Evolutionary conservation across 2,113 vertebrate species (phyloP), one percentile per base, ranked within the genome.

Genomic region (Chaetodon trifascialis): DNA sequence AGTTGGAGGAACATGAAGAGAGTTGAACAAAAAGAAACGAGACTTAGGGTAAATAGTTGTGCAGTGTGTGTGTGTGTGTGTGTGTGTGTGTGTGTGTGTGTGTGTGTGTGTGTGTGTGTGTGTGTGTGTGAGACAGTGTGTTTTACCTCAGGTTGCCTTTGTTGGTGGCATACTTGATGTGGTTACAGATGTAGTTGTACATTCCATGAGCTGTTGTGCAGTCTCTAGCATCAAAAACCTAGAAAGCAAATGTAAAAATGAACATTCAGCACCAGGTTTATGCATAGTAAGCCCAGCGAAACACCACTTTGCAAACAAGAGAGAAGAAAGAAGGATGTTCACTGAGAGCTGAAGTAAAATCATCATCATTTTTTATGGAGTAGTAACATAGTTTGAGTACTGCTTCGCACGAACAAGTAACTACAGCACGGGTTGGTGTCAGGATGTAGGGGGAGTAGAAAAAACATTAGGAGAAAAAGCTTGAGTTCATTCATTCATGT

Each of bases 171-270:
- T 99, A 99, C 89, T 99, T 99, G 93, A 99, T 95, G 91, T 99
- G 98, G 92, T 99, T 99, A 86, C 98, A 99, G 92, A 99, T 98
- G 82, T 97, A 99, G 88, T 99, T 99, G 95, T 97, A 99, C 98
- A 99, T 99, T 73, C 97, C 98, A 0, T 99, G 98, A 71, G 97
- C 97, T 0, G 97, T 99, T 82, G 97, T 97, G 91, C 98, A 99
- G 94, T 99, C 98, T 10, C 98, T 96, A 56, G 98, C 98, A 84
- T 99, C 98, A 7, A 99, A 99, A 78, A 99, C 97, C 98, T 99
- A 63, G 11, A 42, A 55, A 42, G 21, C 34, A 86, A 58, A 75
- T 5, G 10, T n/a, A 44, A 30, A 51, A 46, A 66, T 21, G 36
- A 64, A 38, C 60, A 59, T 19, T 69, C 16, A 58, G 7, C 80